These are phyloP conservation scores for Heliconius hewitsoni DNA, from an alignment of 1,140 invertebrate genomes.

Conservation along the genomic window DNA sequence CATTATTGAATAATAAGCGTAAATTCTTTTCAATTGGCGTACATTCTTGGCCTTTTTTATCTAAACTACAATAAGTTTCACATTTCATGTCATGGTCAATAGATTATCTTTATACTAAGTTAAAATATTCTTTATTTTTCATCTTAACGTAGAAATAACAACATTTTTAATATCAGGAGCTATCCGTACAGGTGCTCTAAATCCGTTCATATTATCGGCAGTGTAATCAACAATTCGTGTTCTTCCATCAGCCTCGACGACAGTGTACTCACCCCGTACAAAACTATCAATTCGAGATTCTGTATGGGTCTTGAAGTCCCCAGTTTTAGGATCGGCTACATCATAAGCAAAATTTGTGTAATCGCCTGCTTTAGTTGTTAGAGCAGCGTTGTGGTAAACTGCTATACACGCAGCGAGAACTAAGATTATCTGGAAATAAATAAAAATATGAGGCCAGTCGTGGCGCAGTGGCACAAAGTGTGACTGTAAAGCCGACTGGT, in stretches of 20 bases:
- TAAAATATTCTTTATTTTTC: background rate
- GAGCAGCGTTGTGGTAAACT: slow-evolving; percentile 55
- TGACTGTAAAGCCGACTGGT: no score
- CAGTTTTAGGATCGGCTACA: slow-evolving; percentile 78
- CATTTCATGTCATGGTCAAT: background rate
- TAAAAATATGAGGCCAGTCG: slow-evolving; percentile 1
- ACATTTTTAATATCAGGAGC: slow-evolving; percentile 43
- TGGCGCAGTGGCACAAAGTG: no score
- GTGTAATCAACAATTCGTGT: slow-evolving; percentile 58
- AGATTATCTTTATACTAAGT: background rate
- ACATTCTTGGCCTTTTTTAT: no score
- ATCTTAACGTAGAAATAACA: background rate
- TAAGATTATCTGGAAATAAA: slow-evolving; percentile 59
- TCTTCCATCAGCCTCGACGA: slow-evolving; percentile 77
- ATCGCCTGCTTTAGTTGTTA: slow-evolving; percentile 54
- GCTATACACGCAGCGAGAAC: slow-evolving; percentile 56
- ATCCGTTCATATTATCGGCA: slow-evolving; percentile 76
- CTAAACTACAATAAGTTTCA: background rate
- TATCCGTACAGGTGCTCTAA: slow-evolving; percentile 78
- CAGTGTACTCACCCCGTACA: slow-evolving; percentile 80
- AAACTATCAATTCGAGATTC: slow-evolving; percentile 80
- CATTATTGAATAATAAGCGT: no score
- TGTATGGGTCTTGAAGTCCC: slow-evolving; percentile 78
- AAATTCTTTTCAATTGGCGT: no score
- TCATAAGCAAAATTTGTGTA: slow-evolving; percentile 74